phyloP scores from a whole-genome alignment of 92 coral and sea anemone genomes.

The Pocillopora grandis region DNA sequence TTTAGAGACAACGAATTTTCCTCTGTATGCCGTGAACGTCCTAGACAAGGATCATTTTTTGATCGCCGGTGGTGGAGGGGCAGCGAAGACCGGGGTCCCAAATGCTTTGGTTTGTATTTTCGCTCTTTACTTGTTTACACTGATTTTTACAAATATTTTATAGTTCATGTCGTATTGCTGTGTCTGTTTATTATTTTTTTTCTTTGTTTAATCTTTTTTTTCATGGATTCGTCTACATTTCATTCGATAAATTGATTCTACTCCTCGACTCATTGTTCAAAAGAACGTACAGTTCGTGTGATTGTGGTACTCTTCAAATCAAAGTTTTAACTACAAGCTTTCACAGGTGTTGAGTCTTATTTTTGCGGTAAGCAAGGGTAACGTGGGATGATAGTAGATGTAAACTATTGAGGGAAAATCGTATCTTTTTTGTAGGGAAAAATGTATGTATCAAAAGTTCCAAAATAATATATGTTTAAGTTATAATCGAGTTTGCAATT shows the following conservation, averaged over 20 bases:
- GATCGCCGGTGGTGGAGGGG: slow-evolving; percentile 96
- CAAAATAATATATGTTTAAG: no score
- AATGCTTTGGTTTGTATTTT: slow-evolving; percentile 79
- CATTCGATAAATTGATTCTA: background rate
- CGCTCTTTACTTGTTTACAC: slow-evolving; percentile 5
- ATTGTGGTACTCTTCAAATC: no score
- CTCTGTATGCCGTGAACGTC: slow-evolving; percentile 94
- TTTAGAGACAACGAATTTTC: slow-evolving; percentile 90
- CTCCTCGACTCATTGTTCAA: no score
- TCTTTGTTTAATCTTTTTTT: background rate
- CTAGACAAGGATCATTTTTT: slow-evolving; percentile 81
- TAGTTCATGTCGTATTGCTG: background rate
- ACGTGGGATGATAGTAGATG: no score
- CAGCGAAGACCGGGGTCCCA: slow-evolving; percentile 99
- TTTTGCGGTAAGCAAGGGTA: no score
- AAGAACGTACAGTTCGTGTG: no score
- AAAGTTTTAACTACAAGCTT: no score
- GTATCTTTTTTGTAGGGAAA: no score
- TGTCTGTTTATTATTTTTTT: background rate
- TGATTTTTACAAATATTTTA: slow-evolving; percentile 13
- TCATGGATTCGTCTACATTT: background rate
- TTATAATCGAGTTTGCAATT: no score
- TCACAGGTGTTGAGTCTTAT: no score
- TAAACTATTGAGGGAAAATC: no score
- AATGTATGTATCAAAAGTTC: no score